Base-by-base conservation (phyloP, 2,888 invertebrate species). In the Sphecodes monilicornis region DNA sequence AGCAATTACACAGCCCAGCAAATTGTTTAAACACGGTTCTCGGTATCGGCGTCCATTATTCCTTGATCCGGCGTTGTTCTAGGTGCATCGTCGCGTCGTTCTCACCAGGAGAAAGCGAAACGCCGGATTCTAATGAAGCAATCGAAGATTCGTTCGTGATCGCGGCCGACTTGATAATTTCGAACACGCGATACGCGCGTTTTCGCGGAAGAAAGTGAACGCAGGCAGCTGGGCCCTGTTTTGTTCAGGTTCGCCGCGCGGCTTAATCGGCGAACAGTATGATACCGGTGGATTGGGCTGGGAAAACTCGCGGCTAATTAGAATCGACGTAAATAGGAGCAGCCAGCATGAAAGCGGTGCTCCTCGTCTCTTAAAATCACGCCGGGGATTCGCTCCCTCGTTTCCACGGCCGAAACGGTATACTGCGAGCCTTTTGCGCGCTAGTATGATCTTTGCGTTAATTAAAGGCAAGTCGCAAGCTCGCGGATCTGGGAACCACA, bases 401-500 rank as follows among this genome's bases (percentile, higher is more conserved):
- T 89, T 89, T 89, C 89, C 88, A 89, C 88, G 88, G 18, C 81
- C 82, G 77, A 88, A 80, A 79, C 66, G 32, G 66, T 29, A 6
- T 13, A 29, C 11, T 77, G 69, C 41, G 26, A 22, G 54, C 41
- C 41, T 32, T 32, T 41, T 68, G 64, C 71, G 41, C 46, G 54
- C 68, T 43, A 46, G 78, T 71, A 72, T 78, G 60, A 43, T 78
- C 68, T 57, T 22, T 36, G 26, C 64, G 79, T 86, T 83, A 89
- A 90, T 88, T 90, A 87, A 73, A 78, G 26, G 41, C 80, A 26
- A 29, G 18, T 66, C 57, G 78, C 64, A 5, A 76, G 80, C 68
- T 50, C 78, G 60, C 57, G 81, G 78, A 71, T n/a, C 87, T 92
- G 92, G 86, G 91, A 92, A 92, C 87, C 83, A 84, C 76, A 75